These are phyloP conservation scores for Drosophila oshimai DNA, from an alignment of 1,140 invertebrate genomes.

Conservation along the genomic window DNA sequence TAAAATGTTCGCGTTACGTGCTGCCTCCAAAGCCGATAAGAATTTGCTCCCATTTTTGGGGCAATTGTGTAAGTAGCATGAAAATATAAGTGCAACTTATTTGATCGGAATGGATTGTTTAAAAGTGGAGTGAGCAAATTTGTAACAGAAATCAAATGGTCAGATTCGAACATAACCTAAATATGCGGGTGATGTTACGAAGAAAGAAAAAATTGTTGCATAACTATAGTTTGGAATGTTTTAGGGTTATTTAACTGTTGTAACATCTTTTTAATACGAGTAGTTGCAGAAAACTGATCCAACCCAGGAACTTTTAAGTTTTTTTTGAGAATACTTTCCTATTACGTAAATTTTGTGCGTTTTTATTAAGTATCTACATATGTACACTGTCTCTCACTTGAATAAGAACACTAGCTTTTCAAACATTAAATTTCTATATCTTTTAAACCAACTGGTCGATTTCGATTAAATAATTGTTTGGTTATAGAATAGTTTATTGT, in stretches of 20 bases:
- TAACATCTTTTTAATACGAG: neutral
- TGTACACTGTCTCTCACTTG: too few relatives aligned
- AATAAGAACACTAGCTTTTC: too few relatives aligned
- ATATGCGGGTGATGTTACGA: neutral
- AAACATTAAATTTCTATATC: too few relatives aligned
- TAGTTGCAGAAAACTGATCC: neutral
- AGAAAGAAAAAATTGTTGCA: conserved; percentile 16
- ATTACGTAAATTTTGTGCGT: too few relatives aligned
- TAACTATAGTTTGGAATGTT: conserved; percentile 2
- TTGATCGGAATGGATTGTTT: neutral
- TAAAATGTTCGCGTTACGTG: conserved; percentile 77
- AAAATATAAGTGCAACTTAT: neutral
- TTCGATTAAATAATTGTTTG: too few relatives aligned
- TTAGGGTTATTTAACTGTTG: neutral
- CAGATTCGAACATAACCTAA: conserved; percentile 20
- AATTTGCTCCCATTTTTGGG: conserved; percentile 71
- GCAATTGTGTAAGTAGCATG: conserved; percentile 70
- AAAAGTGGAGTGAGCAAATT: neutral
- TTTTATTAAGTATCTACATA: too few relatives aligned
- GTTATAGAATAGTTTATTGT: too few relatives aligned
- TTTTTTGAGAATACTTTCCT: too few relatives aligned
- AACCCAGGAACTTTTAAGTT: too few relatives aligned
- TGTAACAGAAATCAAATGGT: neutral
- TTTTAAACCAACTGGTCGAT: too few relatives aligned
- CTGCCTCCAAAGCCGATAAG: conserved; percentile 72